A percentile compares a stretch with the other conserved stretches of the same genome.
Conservation (phyloP, 2,113 vertebrate genomes). For the Onychorhynchus coronatus region DNA sequence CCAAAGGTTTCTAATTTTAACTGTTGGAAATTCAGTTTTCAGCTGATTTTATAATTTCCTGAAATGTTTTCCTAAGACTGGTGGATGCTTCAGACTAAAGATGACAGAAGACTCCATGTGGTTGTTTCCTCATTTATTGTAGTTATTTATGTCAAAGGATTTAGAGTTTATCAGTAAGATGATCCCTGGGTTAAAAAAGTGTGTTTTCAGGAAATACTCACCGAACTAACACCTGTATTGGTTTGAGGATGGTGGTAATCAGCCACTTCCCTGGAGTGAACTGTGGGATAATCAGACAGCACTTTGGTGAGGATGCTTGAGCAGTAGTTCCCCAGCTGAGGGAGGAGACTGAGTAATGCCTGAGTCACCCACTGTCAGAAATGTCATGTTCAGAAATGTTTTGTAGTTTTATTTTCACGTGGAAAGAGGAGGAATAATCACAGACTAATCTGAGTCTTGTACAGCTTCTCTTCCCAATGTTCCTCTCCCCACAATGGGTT, state of each 20-base stretch:
- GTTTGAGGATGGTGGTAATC: neutral
- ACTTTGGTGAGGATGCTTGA: neutral
- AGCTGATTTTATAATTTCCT: neutral
- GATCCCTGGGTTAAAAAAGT: neutral
- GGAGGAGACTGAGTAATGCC: neutral
- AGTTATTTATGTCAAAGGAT: neutral
- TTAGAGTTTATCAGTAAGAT: neutral
- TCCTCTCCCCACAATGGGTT: neutral
- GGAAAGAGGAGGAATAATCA: neutral
- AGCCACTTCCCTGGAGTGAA: neutral
- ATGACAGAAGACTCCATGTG: neutral
- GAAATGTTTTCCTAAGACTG: neutral
- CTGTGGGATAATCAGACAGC: neutral
- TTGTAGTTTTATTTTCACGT: neutral
- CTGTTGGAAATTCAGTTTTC: neutral
- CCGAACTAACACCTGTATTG: neutral
- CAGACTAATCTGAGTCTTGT: neutral
- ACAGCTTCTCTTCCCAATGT: neutral
- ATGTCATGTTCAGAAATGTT: neutral
- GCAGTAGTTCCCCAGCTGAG: neutral
- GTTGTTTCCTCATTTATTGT: neutral
- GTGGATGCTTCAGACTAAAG: neutral
- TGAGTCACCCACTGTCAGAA: neutral
- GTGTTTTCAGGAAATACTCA: neutral
- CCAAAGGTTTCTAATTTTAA: neutral